Evolutionary conservation across 2,113 vertebrate genomes (phyloP).

Genomic region (Ptyas mucosa): DNA sequence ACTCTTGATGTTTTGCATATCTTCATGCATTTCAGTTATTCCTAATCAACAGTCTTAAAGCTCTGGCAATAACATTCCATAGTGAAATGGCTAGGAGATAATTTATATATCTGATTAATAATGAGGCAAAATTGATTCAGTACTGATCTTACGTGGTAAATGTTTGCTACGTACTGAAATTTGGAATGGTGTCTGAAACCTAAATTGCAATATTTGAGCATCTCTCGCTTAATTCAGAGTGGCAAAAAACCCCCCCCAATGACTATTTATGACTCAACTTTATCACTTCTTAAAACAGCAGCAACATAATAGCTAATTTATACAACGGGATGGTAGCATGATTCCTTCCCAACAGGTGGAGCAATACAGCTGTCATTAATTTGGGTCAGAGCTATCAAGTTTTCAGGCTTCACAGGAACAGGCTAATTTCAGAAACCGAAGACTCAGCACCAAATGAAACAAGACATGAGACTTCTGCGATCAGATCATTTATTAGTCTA

Average conservation of each 20-base stretch:
- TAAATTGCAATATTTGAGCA: neutral
- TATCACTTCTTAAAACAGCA: neutral
- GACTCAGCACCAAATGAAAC: neutral
- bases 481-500: neutral
- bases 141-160: neutral
- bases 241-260: neutral
- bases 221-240: neutral
- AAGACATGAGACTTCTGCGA: neutral
- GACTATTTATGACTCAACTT: neutral
- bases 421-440: neutral
- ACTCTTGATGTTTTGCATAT: constrained; percentile 17
- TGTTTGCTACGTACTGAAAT: neutral
- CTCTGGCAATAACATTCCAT: neutral
- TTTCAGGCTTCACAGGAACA: neutral
- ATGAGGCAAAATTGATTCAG: neutral
- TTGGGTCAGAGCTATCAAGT: neutral
- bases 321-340: neutral
- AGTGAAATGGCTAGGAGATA: neutral
- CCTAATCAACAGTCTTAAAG: constrained; percentile 18
- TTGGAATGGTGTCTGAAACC: neutral
- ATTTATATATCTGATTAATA: constrained; percentile 3
- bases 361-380: neutral
- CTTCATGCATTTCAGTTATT: constrained; percentile 10
- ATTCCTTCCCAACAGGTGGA: neutral
- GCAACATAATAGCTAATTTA: neutral